Conservation (phyloP, 2,113 vertebrate genomes). For the Colius striatus region DNA sequence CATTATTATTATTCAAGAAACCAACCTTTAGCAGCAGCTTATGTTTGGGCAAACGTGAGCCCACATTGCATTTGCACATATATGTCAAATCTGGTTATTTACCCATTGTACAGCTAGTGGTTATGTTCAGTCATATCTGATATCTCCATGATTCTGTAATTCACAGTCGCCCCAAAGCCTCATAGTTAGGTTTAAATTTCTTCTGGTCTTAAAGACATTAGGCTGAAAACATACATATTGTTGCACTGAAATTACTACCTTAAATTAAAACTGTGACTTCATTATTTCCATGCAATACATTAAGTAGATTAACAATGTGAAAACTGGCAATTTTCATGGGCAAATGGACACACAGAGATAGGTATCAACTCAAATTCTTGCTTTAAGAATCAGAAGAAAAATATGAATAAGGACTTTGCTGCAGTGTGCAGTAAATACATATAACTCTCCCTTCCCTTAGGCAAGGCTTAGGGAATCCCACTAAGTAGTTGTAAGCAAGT, state of each 20-base stretch:
- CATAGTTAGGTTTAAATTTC: not conserved
- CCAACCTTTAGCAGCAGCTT: not conserved
- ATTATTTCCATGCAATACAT: not conserved
- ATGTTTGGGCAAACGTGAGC: not conserved
- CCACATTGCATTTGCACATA: not conserved
- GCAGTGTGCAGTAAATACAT: not conserved
- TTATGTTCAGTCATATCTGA: rapidly evolving
- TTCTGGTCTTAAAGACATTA: not conserved
- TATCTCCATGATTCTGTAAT: not conserved
- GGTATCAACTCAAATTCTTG: not conserved
- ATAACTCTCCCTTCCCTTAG: not conserved
- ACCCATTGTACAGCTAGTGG: not conserved
- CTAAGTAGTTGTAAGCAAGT: not conserved
- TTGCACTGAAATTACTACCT: not conserved
- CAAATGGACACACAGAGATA: not conserved
- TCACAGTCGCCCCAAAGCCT: not conserved
- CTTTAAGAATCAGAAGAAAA: not conserved
- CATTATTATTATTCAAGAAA: not conserved
- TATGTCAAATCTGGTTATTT: not conserved
- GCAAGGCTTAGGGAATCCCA: not conserved
- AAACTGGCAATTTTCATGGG: rapidly evolving
- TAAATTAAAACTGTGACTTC: not conserved
- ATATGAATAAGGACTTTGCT: not conserved
- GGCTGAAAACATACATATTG: not conserved
- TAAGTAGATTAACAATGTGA: not conserved